Evolutionary conservation across 2,797 vertebrate species (phyloP), one percentile per base, ranked within the genome.

Genomic region (Choloepus didactylus): DNA sequence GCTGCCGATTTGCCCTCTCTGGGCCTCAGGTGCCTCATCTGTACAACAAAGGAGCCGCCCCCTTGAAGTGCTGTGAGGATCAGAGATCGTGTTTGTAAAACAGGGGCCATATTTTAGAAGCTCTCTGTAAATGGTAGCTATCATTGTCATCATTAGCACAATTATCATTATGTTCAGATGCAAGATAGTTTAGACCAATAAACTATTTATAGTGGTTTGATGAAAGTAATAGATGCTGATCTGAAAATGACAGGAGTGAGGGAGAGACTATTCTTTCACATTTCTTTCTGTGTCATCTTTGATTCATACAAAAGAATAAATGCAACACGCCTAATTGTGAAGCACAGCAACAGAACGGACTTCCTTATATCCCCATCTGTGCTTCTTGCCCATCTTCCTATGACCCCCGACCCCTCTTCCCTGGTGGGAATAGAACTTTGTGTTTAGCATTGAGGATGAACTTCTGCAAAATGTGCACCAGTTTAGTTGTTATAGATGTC

Each of bases 321-420:
- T 9, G 60, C 19, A 35, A 15, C 27, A 31, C 23, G 1, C 3
- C 6, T 77, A 5, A 4, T 66, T 18, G 1, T 4, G 41, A 25
- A 2, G 6, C 23, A 0, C 1, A 70, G 76, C 49, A 66, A 18
- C 41, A 16, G 2, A 10, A 76, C 4, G 19, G n/a, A 27, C 2
- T 0, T 9, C 10, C 19, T n/a, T 11, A 1, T 8, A 4, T 31
- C 9, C 38, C 25, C 46, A 0, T 35, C 16, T 2, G 1, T 8
- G 18, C 21, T 46, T 31, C 72, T 46, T 11, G 19, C 41, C 14
- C 15, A 0, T 5, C 25, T 62, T 19, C 23, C 23, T 9, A 0
- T 0, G 0, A 31, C 23, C 9, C 4, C 5, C 14, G 1, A 6
- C 67, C 54, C 0, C 2, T 18, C 18, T 54, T 66, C 14, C 31